Percentiles rank a stretch among this genome's conserved stretches.
These are phyloP conservation scores for Leptinotarsa undecemlineata DNA, from an alignment of 1,140 invertebrate genomes.

Conservation along the genomic window DNA sequence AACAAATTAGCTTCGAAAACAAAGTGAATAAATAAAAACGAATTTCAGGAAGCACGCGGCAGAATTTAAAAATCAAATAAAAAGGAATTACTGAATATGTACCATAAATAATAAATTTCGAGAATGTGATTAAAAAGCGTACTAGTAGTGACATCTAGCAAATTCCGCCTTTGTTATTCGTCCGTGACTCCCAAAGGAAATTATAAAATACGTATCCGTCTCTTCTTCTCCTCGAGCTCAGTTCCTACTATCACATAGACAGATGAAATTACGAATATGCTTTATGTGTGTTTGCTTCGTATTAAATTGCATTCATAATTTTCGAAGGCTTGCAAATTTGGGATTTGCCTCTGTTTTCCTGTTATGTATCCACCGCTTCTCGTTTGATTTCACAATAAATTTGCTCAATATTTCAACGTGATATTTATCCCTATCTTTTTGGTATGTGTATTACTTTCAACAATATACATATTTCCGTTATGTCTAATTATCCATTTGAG, in stretches of 20 bases:
- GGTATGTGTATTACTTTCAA: background rate
- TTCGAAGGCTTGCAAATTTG: constrained; percentile 14
- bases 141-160: constrained; percentile 40
- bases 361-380: constrained; percentile 5
- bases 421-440: background rate
- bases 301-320: constrained; percentile 34
- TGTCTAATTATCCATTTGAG: no score
- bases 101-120: constrained; percentile 42
- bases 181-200: constrained; percentile 37
- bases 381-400: constrained; percentile 21
- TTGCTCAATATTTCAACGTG: constrained; percentile 8
- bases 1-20: constrained; percentile 27
- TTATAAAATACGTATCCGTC: constrained; percentile 38
- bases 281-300: constrained; percentile 40
- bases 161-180: constrained; percentile 29
- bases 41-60: constrained; percentile 15
- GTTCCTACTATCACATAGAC: constrained; percentile 32
- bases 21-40: constrained; percentile 33
- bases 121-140: constrained; percentile 40
- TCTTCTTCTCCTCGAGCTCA: constrained; percentile 27
- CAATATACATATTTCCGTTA: no score
- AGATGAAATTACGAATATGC: constrained; percentile 37
- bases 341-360: background rate
- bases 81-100: constrained; percentile 36
- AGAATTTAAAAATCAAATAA: constrained; percentile 38